phyloP scores from a whole-genome alignment of 2,888 invertebrate genomes.

The Candidula unifasciata region DNA sequence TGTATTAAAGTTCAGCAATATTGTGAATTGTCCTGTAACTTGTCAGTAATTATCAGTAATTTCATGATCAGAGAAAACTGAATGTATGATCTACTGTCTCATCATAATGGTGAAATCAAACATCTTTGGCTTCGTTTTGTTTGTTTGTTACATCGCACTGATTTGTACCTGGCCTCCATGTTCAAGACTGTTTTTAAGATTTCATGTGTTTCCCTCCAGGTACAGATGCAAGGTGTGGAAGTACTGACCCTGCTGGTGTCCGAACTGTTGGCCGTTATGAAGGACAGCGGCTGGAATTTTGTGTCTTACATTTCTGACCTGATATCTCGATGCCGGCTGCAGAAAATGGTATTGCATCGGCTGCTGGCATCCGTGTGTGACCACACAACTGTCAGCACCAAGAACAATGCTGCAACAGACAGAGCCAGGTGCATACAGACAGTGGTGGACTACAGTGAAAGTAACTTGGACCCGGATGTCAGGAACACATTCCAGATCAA shows the following conservation, averaged over 20 bases:
- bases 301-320: constrained; percentile 87
- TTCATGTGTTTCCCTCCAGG: constrained; percentile 41
- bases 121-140: no score
- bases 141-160: no score
- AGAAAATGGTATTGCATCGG: constrained; percentile 89
- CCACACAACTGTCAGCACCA: constrained; percentile 31
- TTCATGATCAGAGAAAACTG: no score
- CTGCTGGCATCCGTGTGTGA: constrained; percentile 86
- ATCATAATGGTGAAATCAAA: no score
- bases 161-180: no score
- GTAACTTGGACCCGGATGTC: constrained; percentile 66
- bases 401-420: not conserved
- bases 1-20: no score
- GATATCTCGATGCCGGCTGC: constrained; percentile 86
- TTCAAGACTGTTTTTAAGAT: no score
- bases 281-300: constrained; percentile 87
- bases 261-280: constrained; percentile 86
- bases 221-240: constrained; percentile 84
- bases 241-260: constrained; percentile 85
- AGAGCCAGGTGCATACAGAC: constrained; percentile 81
- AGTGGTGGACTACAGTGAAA: constrained; percentile 85
- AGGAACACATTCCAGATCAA: constrained; percentile 76
- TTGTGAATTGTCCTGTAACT: no score
- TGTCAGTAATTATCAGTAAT: no score
- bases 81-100: no score